Percentiles rank a stretch among this genome's conserved stretches.
Evolutionary conservation across 2,888 invertebrate species (phyloP).

Genomic region (Heliconius charithonia): DNA sequence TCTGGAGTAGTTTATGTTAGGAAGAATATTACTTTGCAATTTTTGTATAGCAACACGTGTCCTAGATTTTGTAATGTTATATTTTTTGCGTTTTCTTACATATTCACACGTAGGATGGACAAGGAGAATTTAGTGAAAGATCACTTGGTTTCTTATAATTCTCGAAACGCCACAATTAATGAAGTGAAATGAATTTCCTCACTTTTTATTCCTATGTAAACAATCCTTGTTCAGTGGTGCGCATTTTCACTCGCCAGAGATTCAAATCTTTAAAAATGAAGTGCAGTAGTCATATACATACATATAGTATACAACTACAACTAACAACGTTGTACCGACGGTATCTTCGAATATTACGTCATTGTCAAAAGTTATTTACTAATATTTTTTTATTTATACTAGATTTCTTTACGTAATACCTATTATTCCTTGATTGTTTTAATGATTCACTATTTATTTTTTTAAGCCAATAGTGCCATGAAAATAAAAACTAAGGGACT

Average conservation of each 20-base stretch:
- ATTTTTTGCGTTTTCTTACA: neutral
- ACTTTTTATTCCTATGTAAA: too few relatives aligned
- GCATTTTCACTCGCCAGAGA: neutral
- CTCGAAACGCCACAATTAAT: neutral
- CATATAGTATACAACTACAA: too few relatives aligned
- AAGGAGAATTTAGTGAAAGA: neutral
- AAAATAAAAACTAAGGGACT: neutral
- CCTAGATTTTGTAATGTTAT: neutral
- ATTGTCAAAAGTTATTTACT: too few relatives aligned
- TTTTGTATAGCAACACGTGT: constrained; percentile 8
- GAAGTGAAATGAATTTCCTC: neutral
- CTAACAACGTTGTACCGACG: neutral
- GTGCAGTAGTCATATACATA: neutral
- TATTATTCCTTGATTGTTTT: neutral
- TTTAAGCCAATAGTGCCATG: neutral
- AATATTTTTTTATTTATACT: too few relatives aligned
- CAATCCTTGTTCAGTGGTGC: neutral
- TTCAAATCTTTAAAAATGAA: neutral
- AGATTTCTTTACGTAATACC: too few relatives aligned
- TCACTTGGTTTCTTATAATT: neutral
- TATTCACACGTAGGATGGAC: neutral
- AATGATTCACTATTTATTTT: neutral
- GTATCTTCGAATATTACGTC: too few relatives aligned
- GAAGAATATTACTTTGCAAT: constrained; percentile 12
- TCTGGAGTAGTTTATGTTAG: constrained; percentile 50